Evolutionary conservation across 2,888 invertebrate species (phyloP), one percentile per base, ranked within the genome.

Genomic region (Drosophila atroscutellata): DNA sequence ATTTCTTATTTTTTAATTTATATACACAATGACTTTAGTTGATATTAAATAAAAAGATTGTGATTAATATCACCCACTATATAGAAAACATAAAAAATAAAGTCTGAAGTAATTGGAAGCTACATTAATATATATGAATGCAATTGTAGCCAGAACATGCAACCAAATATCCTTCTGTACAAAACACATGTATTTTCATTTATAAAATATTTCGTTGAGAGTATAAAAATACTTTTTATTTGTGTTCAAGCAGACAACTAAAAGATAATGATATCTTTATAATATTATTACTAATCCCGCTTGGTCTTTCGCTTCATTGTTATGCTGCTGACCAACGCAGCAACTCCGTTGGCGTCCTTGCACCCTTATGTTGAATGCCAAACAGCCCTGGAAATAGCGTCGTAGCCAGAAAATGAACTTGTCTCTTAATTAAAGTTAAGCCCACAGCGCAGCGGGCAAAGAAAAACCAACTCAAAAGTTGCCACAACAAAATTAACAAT

Each of bases 401-500:
- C 13, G 60, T 3, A 15, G 45, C 37, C 55, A 52, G 67, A 68
- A 71, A 73, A 57, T 54, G 55, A 75, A 78, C 87, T 92, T 91
- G 89, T 75, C 80, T 84, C 85, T 88, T 91, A 92, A 92, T 92
- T 92, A 91, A 91, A 91, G 92, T 91, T 91, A 92, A 92, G 92
- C 92, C 91, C 77, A 52, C 71, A 71, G 51, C 54, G 58, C 59
- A 72, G 72, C 51, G 47, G 37, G 59, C 36, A 18, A 50, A 71
- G 59, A 74, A 82, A 79, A 69, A 60, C 37, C 73, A 69, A 75
- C 74, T 72, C 69, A 75, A 72, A 71, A 75, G 68, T 66, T 77
- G 56, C 75, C 72, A 73, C 57, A 80, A 88, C 81, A 79, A 86
- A 79, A 84, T 74, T 81, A 88, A 88, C 90, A 89, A 92, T 89